Evolutionary conservation across 1,140 invertebrate species (phyloP).

Genomic region (Lordiphosa stackelbergi): DNA sequence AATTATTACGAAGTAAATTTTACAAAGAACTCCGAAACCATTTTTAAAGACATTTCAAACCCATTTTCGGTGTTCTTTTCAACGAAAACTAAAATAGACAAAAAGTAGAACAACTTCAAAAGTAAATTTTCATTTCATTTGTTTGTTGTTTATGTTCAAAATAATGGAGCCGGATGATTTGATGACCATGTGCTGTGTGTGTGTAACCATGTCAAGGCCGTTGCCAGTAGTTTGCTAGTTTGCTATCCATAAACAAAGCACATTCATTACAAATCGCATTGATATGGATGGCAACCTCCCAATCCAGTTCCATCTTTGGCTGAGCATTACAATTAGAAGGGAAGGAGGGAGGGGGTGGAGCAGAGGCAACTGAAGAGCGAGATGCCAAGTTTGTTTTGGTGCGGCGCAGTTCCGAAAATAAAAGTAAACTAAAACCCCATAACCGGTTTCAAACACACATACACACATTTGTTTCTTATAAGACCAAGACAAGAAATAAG

Average conservation of each 20-base stretch:
- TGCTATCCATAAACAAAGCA: constrained; percentile 35
- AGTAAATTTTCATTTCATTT: no score
- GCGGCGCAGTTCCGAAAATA: constrained; percentile 50
- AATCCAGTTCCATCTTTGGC: constrained; percentile 7
- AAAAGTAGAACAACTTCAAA: no score
- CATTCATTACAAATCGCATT: constrained; percentile 18
- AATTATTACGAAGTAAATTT: no score
- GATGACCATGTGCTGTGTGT: constrained; percentile 31
- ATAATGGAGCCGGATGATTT: constrained; percentile 19
- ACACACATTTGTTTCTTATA: constrained; percentile 47
- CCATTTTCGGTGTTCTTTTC: no score
- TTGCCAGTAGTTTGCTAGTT: constrained; percentile 28
- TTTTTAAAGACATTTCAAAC: no score
- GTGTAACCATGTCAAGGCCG: constrained; percentile 70
- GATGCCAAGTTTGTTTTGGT: constrained; percentile 60
- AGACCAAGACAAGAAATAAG: constrained; percentile 62
- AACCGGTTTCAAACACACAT: constrained; percentile 43
- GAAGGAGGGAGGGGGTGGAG: constrained; percentile 9
- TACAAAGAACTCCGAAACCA: no score
- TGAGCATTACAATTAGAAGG: not conserved
- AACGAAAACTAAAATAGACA: no score
- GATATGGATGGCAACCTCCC: constrained; percentile 34
- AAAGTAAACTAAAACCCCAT: constrained; percentile 32
- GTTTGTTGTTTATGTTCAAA: constrained; percentile 26
- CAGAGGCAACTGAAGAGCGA: constrained; percentile 1